phyloP scores from a whole-genome alignment of 2,113 vertebrate genomes.

The Parus major region DNA sequence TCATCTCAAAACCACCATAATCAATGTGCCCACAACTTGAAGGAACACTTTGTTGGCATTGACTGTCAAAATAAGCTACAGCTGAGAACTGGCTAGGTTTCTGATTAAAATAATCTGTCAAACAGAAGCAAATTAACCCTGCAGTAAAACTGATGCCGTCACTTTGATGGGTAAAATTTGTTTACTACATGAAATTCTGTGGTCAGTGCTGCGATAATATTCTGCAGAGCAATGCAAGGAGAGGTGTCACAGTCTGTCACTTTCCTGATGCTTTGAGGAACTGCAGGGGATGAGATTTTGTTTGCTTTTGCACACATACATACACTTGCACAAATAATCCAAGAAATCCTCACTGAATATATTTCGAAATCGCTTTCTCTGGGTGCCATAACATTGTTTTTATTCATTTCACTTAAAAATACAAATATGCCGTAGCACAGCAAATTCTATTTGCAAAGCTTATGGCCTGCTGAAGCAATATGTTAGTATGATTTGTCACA shows the following conservation, averaged over 20 bases:
- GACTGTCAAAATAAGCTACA: slow-evolving; percentile 45
- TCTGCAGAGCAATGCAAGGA: background rate
- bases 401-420: background rate
- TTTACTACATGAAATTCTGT: background rate
- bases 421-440: background rate
- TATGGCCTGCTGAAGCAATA: background rate
- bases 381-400: background rate
- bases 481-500: background rate
- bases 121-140: slow-evolving; percentile 28
- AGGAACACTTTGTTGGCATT: slow-evolving; percentile 50
- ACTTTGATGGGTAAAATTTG: background rate
- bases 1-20: slow-evolving; percentile 21
- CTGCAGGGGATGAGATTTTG: background rate
- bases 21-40: slow-evolving; percentile 35
- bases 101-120: slow-evolving; percentile 30
- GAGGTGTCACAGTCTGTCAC: background rate
- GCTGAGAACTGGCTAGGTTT: slow-evolving; percentile 29
- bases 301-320: background rate
- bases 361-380: background rate
- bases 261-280: background rate
- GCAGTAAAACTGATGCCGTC: background rate
- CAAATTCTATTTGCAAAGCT: slow-evolving; percentile 8
- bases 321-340: background rate
- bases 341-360: background rate
- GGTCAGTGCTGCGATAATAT: background rate